Base-by-base conservation (phyloP, 2,888 invertebrate species). In the Nomada ruficornis region DNA sequence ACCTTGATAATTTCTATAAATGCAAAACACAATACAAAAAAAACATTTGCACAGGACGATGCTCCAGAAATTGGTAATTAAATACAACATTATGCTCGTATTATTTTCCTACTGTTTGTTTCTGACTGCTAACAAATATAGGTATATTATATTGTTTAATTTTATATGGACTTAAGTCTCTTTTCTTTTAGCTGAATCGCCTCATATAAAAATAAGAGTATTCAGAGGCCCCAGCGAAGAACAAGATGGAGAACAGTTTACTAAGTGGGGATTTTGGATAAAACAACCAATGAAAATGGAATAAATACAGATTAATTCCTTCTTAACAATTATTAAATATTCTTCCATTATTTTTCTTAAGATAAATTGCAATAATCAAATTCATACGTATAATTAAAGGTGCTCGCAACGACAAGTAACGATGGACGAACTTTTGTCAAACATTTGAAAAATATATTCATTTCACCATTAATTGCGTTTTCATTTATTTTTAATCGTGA, bases 241-340 rank as follows among this genome's bases (percentile, higher is more conserved):
- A 82, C 85, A 87, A 73, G 78, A 92, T 75, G 93, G 92, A 3
- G 85, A 91, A 74, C 68, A 76, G 20, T 93, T 91, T 68, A 89
- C 91, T 9, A 91, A 90, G 50, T 93, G 93, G 93, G 94, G 94
- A 76, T 93, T 89, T 80, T 94, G 93, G 93, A 89, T 94, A 68
- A 92, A 90, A 72, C 93, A 93, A 73, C 93, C 94, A 2, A 88
- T 85, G 42, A 42, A 54, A 44, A 11, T 60, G 4, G 59, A 73
- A 59, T 63, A 26, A 42, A 47, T 10, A 10, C 18, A 47, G 13
- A 47, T 80, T 7, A 79, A 47, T 55, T 9, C 18, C 9, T 15
- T 20, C 20, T 29, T 52, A 15, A 18, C 15, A 36, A 57, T 65
- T 18, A 23, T 67, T 3, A 5, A 59, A 47, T 29, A 29, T n/a